A percentile compares a stretch with the other conserved stretches of the same genome.
phyloP scores from a whole-genome alignment of 2,113 vertebrate genomes.

The Verasper variegatus region DNA sequence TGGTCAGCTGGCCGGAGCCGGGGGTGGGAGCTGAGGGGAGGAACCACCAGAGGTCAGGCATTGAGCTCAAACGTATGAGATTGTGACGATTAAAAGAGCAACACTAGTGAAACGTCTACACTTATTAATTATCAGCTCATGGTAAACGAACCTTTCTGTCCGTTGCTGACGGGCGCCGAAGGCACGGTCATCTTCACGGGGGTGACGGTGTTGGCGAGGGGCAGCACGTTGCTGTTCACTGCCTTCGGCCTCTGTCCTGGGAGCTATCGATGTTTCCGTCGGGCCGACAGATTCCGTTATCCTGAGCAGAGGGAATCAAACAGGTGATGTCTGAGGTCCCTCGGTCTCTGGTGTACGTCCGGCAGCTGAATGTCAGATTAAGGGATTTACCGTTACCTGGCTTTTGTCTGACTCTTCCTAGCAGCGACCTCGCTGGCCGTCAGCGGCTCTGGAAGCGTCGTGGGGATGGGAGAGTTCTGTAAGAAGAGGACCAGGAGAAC shows the following conservation, averaged over 20 bases:
- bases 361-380: background rate
- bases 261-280: constrained; percentile 98
- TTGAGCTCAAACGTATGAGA: too few species aligned
- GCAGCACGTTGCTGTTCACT: constrained; percentile 85
- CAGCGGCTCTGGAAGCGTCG: constrained; percentile 92
- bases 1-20: constrained; percentile 77
- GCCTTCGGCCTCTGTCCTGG: constrained; percentile 96
- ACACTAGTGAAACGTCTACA: too few species aligned
- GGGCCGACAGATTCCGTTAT: constrained; percentile 95
- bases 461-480: constrained; percentile 91
- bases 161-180: constrained; percentile 83
- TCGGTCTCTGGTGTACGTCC: too few species aligned
- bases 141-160: constrained; percentile 86
- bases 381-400: constrained; percentile 83
- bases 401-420: constrained; percentile 95
- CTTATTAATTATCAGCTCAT: background rate
- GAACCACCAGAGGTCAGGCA: background rate
- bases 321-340: background rate
- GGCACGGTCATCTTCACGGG: constrained; percentile 89
- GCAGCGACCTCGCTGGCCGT: constrained; percentile 95
- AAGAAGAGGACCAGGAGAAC: background rate
- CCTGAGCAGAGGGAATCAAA: constrained; percentile 71
- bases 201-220: constrained; percentile 88
- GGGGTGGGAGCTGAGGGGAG: constrained; percentile 72
- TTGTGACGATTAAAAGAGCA: too few species aligned